Conservation (phyloP, 2,797 vertebrate genomes). For the Paedocypris micromegethes region DNA sequence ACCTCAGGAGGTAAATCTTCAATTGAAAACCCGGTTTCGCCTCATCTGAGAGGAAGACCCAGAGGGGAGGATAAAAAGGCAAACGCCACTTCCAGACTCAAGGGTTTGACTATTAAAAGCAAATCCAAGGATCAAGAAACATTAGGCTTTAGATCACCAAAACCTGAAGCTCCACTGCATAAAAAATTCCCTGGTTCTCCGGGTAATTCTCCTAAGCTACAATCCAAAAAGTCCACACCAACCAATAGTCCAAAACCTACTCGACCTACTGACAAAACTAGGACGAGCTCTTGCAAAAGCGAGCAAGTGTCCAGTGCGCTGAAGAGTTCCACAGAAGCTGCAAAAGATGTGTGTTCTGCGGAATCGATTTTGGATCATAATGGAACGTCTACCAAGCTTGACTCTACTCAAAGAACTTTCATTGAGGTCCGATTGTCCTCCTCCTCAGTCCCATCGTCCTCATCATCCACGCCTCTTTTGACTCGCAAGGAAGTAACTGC, state of each 20-base stretch:
- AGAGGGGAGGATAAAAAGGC: constrained; percentile 65
- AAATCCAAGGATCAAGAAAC: constrained; percentile 64
- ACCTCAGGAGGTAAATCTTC: constrained; percentile 37
- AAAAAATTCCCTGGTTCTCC: constrained; percentile 62
- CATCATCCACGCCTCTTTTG: constrained; percentile 51
- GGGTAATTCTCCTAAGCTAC: constrained; percentile 61
- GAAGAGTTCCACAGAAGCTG: constrained; percentile 31
- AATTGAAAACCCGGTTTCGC: constrained; percentile 56
- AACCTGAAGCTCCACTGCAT: constrained; percentile 51
- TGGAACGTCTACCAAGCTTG: constrained; percentile 47
- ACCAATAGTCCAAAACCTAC: constrained; percentile 53
- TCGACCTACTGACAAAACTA: constrained; percentile 45
- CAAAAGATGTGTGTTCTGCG: constrained; percentile 14
- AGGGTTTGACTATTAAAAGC: constrained; percentile 73
- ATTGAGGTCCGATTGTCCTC: constrained; percentile 74
- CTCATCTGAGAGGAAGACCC: constrained; percentile 56
- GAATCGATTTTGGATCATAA: constrained; percentile 36
- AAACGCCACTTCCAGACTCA: constrained; percentile 69
- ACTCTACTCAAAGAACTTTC: constrained; percentile 68
- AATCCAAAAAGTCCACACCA: constrained; percentile 54
- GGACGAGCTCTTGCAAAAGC: constrained; percentile 31
- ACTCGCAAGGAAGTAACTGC: constrained; percentile 41
- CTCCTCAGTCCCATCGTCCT: constrained; percentile 49
- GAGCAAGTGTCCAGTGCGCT: constrained; percentile 31
- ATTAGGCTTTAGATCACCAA: constrained; percentile 41